A percentile compares a stretch with the other conserved stretches of the same genome.
phyloP scores from a whole-genome alignment of 2,113 vertebrate genomes.

The Anhinga rufa region DNA sequence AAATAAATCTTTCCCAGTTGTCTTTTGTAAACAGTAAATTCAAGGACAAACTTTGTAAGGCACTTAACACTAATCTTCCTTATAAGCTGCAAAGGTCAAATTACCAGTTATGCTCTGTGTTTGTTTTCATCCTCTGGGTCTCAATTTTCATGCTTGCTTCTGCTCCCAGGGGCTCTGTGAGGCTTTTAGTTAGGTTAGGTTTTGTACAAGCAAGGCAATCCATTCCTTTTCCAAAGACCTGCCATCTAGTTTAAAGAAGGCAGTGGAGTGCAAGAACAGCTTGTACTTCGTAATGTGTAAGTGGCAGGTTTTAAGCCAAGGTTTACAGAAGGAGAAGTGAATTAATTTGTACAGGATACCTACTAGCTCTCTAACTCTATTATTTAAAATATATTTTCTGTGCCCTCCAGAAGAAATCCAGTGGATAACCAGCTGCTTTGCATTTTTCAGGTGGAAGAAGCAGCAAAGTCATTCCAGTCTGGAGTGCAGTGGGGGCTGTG shows the following conservation, averaged over 20 bases:
- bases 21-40: not conserved
- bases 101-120: not conserved
- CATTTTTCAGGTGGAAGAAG: not conserved
- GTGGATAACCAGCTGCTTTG: not conserved
- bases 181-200: not conserved
- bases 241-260: not conserved
- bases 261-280: not conserved
- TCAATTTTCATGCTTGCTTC: constrained; percentile 1
- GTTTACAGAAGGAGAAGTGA: not conserved
- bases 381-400: not conserved
- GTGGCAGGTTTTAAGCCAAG: not conserved
- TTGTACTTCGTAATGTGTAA: not conserved
- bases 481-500: not conserved
- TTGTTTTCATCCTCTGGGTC: not conserved
- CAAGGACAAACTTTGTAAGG: not conserved
- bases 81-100: not conserved
- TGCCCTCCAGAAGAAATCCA: not conserved
- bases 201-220: not conserved
- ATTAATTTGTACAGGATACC: not conserved
- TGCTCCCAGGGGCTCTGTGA: not conserved
- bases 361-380: not conserved
- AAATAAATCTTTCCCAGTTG: not conserved
- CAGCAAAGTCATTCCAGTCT: not conserved
- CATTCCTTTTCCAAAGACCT: not conserved
- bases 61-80: not conserved